Percentiles rank a stretch among this genome's conserved stretches.
phyloP scores from a whole-genome alignment of 2,113 vertebrate genomes.

The Ctenodactylus gundi region DNA sequence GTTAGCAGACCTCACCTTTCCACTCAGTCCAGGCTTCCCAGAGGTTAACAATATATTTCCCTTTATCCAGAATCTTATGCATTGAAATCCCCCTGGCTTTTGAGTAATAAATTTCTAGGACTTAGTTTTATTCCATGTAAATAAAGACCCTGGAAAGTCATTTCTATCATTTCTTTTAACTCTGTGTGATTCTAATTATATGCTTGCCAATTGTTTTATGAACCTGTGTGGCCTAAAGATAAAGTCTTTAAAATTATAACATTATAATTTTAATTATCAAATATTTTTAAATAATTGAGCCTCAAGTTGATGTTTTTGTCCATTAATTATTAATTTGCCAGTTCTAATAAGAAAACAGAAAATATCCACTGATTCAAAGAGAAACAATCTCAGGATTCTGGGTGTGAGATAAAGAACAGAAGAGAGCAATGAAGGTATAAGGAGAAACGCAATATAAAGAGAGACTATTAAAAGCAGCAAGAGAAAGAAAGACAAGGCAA shows the following conservation, averaged over 20 bases:
- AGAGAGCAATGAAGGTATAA: too few relatives aligned
- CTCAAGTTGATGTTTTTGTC: background rate
- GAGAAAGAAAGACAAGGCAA: too few relatives aligned
- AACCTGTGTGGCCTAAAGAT: background rate
- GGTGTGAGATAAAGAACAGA: too few relatives aligned
- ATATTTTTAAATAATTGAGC: background rate
- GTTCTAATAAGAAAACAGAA: background rate
- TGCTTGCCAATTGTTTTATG: background rate
- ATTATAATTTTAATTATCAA: conserved; percentile 29
- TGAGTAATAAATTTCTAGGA: background rate
- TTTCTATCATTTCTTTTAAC: background rate
- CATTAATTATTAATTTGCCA: background rate
- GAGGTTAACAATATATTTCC: background rate
- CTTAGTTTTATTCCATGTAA: background rate
- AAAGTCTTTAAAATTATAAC: background rate
- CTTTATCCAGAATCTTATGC: background rate
- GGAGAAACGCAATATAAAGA: too few relatives aligned
- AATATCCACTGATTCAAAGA: too few relatives aligned
- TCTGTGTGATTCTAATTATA: background rate
- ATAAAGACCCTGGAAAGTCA: background rate
- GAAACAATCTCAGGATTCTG: too few relatives aligned
- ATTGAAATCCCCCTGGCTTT: background rate
- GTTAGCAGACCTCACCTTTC: too few relatives aligned
- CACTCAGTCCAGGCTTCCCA: background rate
- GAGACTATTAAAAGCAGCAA: too few relatives aligned